Evolutionary conservation across 2,113 vertebrate species (phyloP).

Genomic region (Myodes glareolus): DNA sequence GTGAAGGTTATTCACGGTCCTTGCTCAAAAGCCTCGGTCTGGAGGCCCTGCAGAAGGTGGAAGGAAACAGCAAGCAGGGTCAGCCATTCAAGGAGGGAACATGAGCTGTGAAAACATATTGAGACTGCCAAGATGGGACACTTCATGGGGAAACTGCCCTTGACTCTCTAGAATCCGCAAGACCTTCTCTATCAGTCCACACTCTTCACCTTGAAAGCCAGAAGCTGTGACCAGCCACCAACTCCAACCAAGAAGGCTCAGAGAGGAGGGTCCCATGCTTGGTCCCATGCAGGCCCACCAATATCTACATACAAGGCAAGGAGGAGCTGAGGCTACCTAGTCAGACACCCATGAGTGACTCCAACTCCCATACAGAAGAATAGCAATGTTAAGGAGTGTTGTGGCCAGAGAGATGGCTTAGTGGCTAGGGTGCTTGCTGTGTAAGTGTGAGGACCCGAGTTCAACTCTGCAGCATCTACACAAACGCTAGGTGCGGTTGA

Average conservation of each 20-base stretch:
- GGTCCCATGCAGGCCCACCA: background rate
- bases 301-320: background rate
- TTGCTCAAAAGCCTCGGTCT: constrained; percentile 54
- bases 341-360: background rate
- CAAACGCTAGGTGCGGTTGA: background rate
- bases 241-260: background rate
- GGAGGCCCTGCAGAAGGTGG: background rate
- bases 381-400: background rate
- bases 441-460: background rate
- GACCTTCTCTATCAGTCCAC: background rate
- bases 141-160: background rate
- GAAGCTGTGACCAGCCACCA: accelerated
- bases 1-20: constrained; percentile 61
- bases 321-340: background rate
- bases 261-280: too few relatives aligned
- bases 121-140: too few relatives aligned
- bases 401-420: background rate
- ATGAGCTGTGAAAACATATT: background rate
- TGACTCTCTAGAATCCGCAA: background rate
- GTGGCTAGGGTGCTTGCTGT: background rate
- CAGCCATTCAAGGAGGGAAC: background rate
- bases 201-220: background rate
- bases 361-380: background rate
- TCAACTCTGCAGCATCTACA: background rate
- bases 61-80: background rate